Conservation (phyloP, 2,888 invertebrate genomes). For the Tribolium freemani region DNA sequence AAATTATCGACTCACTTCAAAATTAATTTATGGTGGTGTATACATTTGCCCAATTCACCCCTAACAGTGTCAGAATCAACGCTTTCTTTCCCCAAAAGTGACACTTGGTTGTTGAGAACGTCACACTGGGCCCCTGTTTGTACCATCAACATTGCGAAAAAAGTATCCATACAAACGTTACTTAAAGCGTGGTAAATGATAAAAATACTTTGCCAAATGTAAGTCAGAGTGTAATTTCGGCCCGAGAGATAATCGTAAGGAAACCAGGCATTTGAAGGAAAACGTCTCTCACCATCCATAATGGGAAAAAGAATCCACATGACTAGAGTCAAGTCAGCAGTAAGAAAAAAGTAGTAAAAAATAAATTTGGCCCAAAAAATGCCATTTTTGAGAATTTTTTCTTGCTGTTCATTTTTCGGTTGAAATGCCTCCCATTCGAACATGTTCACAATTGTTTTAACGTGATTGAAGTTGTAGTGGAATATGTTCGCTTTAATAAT, state of each 20-base stretch:
- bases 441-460: slow-evolving; percentile 4
- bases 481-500: slow-evolving; percentile 14
- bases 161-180: slow-evolving; percentile 24
- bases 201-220: slow-evolving; percentile 15
- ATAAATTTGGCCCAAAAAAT: slow-evolving; percentile 10
- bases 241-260: slow-evolving; percentile 20
- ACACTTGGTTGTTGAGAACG: neutral
- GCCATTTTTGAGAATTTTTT: neutral
- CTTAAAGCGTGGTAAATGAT: slow-evolving; percentile 9
- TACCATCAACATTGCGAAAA: slow-evolving; percentile 24
- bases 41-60: slow-evolving; percentile 6
- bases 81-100: slow-evolving; percentile 1
- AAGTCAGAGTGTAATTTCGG: slow-evolving; percentile 6
- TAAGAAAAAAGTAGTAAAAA: slow-evolving; percentile 2
- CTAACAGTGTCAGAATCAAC: neutral
- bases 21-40: slow-evolving; percentile 22
- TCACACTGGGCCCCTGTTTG: slow-evolving; percentile 26
- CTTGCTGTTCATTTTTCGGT: slow-evolving; percentile 7
- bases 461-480: neutral
- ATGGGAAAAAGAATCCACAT: slow-evolving; percentile 18
- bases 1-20: neutral
- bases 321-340: neutral
- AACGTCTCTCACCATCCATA: slow-evolving; percentile 7
- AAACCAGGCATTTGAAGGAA: slow-evolving; percentile 34
- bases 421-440: slow-evolving; percentile 12